These are phyloP conservation scores for Parasteatoda tepidariorum DNA, from an alignment of 1,140 invertebrate genomes.

Conservation along the genomic window DNA sequence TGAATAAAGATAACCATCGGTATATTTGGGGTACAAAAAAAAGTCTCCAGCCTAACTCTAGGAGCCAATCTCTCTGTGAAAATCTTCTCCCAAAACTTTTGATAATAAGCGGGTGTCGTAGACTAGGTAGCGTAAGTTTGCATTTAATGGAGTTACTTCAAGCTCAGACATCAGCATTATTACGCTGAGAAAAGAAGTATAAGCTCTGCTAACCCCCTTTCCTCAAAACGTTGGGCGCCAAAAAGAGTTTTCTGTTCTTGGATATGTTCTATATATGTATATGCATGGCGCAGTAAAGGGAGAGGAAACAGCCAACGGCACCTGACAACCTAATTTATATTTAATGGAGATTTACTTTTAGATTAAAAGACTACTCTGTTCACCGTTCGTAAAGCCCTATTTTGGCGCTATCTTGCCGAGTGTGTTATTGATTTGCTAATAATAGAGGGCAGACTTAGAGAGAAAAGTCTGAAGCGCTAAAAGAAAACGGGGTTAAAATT, in stretches of 20 bases:
- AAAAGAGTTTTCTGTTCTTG: not conserved
- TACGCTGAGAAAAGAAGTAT: not conserved
- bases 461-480: slow-evolving; percentile 24
- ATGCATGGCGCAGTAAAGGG: not conserved
- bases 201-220: not conserved
- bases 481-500: slow-evolving; percentile 56
- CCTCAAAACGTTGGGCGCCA: not conserved
- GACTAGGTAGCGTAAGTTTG: not conserved
- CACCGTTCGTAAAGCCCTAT: slow-evolving; percentile 30
- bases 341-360: slow-evolving; percentile 60
- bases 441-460: slow-evolving; percentile 40
- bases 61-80: not conserved
- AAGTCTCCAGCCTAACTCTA: not conserved
- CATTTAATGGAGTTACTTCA: not conserved
- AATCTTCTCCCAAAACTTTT: not conserved
- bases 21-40: not conserved
- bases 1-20: not conserved
- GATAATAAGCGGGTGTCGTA: not conserved
- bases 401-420: not conserved
- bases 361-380: slow-evolving; percentile 46
- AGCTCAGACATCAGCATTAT: not conserved
- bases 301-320: slow-evolving; percentile 43
- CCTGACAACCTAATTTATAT: slow-evolving; percentile 60
- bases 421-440: slow-evolving; percentile 59
- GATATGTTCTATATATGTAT: not conserved